Evolutionary conservation across 2,797 vertebrate species (phyloP).

Genomic region (Tadarida brasiliensis): DNA sequence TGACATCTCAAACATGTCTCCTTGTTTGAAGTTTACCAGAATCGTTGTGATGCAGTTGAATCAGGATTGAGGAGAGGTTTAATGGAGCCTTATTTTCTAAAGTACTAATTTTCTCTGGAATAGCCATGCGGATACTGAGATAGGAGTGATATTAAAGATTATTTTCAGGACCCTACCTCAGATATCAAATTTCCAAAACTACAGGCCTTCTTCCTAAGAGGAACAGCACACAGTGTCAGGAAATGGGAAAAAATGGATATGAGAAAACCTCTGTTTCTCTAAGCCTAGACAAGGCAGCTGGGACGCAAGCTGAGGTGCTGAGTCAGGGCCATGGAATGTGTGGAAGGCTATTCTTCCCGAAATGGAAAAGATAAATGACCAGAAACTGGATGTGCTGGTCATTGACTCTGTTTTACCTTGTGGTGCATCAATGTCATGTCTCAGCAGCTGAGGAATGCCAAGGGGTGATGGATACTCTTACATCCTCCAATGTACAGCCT

Average conservation of each 20-base stretch:
- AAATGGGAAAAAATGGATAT: not conserved
- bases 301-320: not conserved
- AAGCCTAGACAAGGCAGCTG: not conserved
- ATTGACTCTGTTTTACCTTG: not conserved
- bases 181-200: not conserved
- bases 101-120: not conserved
- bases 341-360: not conserved
- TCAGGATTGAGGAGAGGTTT: not conserved
- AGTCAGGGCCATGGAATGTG: not conserved
- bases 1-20: not conserved
- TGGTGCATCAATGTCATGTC: not conserved
- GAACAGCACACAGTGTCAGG: not conserved
- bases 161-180: not conserved
- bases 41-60: not conserved
- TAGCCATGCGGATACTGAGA: not conserved
- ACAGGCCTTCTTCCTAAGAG: not conserved
- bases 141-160: not conserved
- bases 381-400: not conserved
- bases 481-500: too few relatives aligned
- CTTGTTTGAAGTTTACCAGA: not conserved
- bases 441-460: not conserved
- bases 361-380: slow-evolving; percentile 16
- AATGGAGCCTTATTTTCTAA: not conserved
- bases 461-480: not conserved
- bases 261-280: not conserved